Conservation (phyloP, 2,888 invertebrate genomes). For the Sialis lutaria region DNA sequence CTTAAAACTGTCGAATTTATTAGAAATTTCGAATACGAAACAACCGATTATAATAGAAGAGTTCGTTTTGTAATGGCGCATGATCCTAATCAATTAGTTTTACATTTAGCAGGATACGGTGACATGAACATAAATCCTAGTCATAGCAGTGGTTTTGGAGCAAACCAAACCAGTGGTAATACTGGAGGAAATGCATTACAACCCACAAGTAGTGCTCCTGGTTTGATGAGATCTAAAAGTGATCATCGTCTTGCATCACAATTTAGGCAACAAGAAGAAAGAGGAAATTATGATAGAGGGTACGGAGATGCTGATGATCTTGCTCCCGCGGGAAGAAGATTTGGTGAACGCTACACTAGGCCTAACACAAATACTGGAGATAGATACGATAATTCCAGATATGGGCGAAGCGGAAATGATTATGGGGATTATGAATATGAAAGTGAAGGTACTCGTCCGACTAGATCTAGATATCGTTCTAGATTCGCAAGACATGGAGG, state of each 20-base stretch:
- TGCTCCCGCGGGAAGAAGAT: conserved; percentile 55
- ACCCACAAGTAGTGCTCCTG: conserved; percentile 45
- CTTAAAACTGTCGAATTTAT: conserved; percentile 90
- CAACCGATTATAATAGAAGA: conserved; percentile 70
- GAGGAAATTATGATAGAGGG: conserved; percentile 28
- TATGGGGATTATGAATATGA: conserved; percentile 54
- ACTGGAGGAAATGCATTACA: conserved; percentile 25
- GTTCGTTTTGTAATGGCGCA: conserved; percentile 77
- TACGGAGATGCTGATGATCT: conserved; percentile 43
- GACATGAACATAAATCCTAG: conserved; percentile 62
- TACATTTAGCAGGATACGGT: conserved; percentile 77
- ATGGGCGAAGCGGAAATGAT: conserved; percentile 29
- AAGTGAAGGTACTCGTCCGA: conserved; percentile 38
- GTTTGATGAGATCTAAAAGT: conserved; percentile 82
- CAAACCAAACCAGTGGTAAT: conserved; percentile 30
- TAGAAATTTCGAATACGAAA: conserved; percentile 86
- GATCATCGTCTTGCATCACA: conserved; percentile 81
- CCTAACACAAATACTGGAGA: conserved; percentile 24
- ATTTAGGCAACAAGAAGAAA: conserved; percentile 71
- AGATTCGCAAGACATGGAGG: conserved; percentile 36
- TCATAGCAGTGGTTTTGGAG: conserved; percentile 16
- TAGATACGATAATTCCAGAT: conserved; percentile 19
- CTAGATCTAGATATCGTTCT: conserved; percentile 52
- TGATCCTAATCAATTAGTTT: conserved; percentile 79
- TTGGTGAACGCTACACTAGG: conserved; percentile 46